Evolutionary conservation across 92 coral and sea anemone genomes (phyloP), one percentile per base, ranked within the genome.

Genomic region (Zoanthus gigantus): DNA sequence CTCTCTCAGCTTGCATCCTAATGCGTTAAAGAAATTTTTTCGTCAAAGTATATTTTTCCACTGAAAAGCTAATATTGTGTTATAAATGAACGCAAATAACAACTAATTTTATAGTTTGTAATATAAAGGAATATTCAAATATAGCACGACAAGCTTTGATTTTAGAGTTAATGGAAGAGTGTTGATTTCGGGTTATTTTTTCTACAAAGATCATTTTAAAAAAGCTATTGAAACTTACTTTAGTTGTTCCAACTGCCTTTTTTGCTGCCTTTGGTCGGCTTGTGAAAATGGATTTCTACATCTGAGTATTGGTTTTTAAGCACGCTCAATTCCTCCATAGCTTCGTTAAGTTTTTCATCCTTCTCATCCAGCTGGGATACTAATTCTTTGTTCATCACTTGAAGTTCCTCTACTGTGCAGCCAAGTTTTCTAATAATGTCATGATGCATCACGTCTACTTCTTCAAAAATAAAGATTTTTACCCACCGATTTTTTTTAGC

Each of bases 1-100:
- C 82, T 56, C 69, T 54, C 11, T 77, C 82, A 77, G 69, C 68
- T 56, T 77, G 69, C 18, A 37, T 31, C 31, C 82, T 77, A 54
- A 60, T 60, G 2, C 58, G 37, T 46, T 37, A 48, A 31, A 29
- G 5, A 56, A 11, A n/a, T 29, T 29, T 2, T 9, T 11, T 77
- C 4, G 45, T 37, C 45, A 13, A 23, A 74, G 46, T 60, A 60
- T 60, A 74, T 6, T 14, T 44, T 13, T 13, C 1, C n/a, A 60
- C 67, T 60, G 16, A 60, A 16, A 60, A 60, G 67, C 16, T 60
- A 68, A 68, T 28, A 68, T 68, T 32, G 73, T 10, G 37, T 68
- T 28, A 18, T 18, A 68, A 68, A 46, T 37, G 53, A 7, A 18
- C 78, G 67, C 67, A 60, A 13, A 60, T 68, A 68, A 15, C 44